A percentile compares a stretch with the other conserved stretches of the same genome.
Evolutionary conservation across 2,888 invertebrate genomes (phyloP).

Genomic region (Lydus trimaculatus): DNA sequence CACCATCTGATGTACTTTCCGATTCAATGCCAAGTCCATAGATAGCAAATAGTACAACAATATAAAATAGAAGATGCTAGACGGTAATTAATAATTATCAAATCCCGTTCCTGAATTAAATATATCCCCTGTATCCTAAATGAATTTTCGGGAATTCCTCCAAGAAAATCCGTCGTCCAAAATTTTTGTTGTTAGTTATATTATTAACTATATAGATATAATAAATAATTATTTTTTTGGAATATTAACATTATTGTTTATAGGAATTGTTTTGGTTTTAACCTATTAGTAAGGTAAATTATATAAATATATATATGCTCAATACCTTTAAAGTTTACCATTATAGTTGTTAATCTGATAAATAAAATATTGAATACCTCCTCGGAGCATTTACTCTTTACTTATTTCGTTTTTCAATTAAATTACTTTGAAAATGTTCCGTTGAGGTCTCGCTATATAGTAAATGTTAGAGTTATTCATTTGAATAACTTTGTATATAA

Average conservation of each 20-base stretch:
- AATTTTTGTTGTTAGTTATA: background rate
- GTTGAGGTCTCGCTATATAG: slow-evolving; percentile 9
- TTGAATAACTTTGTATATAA: slow-evolving; percentile 37
- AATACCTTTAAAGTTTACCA: slow-evolving; percentile 24
- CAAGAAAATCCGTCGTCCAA: background rate
- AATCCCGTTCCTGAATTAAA: background rate
- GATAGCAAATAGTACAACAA: slow-evolving; percentile 25
- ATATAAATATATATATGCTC: slow-evolving; percentile 19
- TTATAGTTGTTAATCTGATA: slow-evolving; percentile 23
- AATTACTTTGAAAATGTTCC: background rate
- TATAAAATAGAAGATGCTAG: background rate
- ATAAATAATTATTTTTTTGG: slow-evolving; percentile 8
- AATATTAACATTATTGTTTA: slow-evolving; percentile 15
- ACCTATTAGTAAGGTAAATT: slow-evolving; percentile 18
- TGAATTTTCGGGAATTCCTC: background rate
- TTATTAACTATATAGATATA: slow-evolving; percentile 3
- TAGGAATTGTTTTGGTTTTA: slow-evolving; percentile 11
- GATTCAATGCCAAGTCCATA: slow-evolving; percentile 63
- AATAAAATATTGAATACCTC: background rate
- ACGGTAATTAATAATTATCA: background rate
- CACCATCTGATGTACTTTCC: slow-evolving; percentile 62
- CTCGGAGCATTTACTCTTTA: background rate
- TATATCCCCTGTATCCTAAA: background rate
- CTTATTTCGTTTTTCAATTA: slow-evolving; percentile 5
- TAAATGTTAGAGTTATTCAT: slow-evolving; percentile 26